Base-by-base conservation (phyloP, 2,888 invertebrate genomes). In the Lycia hirtaria region DNA sequence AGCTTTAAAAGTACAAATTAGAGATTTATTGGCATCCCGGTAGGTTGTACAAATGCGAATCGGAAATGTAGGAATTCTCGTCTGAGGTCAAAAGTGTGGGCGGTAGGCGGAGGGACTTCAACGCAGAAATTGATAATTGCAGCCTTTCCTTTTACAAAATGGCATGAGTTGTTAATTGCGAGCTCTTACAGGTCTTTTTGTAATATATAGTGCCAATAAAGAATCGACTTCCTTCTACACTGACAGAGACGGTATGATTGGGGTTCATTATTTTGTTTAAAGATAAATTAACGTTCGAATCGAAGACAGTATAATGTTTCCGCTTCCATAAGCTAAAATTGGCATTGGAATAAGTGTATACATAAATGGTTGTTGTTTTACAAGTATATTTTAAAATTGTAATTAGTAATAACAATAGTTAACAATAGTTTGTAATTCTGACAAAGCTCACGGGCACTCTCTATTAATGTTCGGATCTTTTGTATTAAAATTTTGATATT, bases 121-220 rank as follows among this genome's bases (percentile, higher is more conserved):
- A 28, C 17, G 37, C 35, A 37, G 28, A 52, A 52, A 48, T 52
- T 26, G 32, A 52, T 58, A 43, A 49, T 58, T 52, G 43, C 28
- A 43, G 22, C 33, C 51, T 41, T 43, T 41, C 35, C 20, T 56
- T 44, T 33, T 41, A 40, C 14, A 33, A 33, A 35, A 24, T 35
- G 24, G 24, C 26, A 45, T 45, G 47, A 35, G 17, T 47, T 35
- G 26, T 47, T 47, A 47, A 47, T 47, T 47, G 26, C n/a, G 1
- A 24, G 7, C 5, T 47, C 35, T 26, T 35, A 24, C 24, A 4
- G 33, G 32, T 19, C 24, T 47, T 47, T 35, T 35, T 35, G 17
- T 24, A 12, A 47, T 26, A 47, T 26, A 6, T 22, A 45, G 20
- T 24, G 15, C 24, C 47, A 24, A 47, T 47, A 47, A 47, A 26